Base-by-base conservation (phyloP, 2,797 vertebrate genomes). In the Arctocebus calabarensis region DNA sequence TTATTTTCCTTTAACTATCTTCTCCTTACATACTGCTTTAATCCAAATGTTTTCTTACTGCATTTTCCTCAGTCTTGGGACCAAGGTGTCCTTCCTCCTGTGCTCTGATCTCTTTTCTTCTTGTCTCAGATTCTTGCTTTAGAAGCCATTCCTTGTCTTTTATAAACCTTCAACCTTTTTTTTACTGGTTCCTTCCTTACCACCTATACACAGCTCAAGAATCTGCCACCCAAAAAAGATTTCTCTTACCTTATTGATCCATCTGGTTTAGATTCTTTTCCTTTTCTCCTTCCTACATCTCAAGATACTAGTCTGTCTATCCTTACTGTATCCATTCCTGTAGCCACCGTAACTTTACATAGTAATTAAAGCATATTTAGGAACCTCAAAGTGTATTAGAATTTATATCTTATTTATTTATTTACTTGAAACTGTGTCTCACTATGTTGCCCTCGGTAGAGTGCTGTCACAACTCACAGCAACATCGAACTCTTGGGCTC, bases 271-370 rank as follows among this genome's bases (percentile, higher is more conserved):
- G 11, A 59, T n/a, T 77, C 13, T 77, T 75, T 81, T 37, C 52
- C 61, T 77, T 95, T 88, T 77, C 78, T 84, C 13, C 61, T 34
- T 92, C 40, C 71, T 70, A 5, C 37, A 34, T 88, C 32, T 94
- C 71, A 94, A 71, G 91, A 52, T 34, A 59, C 62, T 84, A 23
- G 17, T 86, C 83, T 90, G 32, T 62, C 71, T 88, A 19, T 84
- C n/a, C 43, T 64, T 37, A 37, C 40, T 79, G 9, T 88, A 57
- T 84, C 55, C 57, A 59, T 91, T 78, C 34, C 73, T 55, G 22
- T 32, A 70, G 43, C 29, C 25, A 32, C 27, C 57, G 27, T 45
- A 62, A 78, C 55, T 77, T 71, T 78, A 29, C 73, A 25, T 34
- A 61, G 45, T 64, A 61, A 86, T 59, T 75, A 79, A 86, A 68